Percentiles rank a stretch among this genome's conserved stretches.
Conservation (phyloP, 2,797 vertebrate species). For the Numenius phaeopus region DNA sequence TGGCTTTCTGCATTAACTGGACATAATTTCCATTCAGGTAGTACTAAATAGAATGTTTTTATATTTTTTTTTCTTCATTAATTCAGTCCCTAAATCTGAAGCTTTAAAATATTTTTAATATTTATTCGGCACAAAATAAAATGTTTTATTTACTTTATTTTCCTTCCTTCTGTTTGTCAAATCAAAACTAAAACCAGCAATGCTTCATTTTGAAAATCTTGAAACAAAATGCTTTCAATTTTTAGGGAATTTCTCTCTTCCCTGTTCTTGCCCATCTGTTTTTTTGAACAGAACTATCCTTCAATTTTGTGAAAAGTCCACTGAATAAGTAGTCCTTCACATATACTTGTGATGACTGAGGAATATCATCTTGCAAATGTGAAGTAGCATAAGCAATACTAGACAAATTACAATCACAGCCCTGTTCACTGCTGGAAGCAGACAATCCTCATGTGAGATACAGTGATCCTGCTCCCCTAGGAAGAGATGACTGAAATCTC, state of each 20-base stretch:
- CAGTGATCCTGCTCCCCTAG: neutral
- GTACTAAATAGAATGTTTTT: neutral
- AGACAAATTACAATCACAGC: neutral
- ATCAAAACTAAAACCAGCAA: neutral
- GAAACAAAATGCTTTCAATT: neutral
- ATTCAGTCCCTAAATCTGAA: neutral
- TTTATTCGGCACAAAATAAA: neutral
- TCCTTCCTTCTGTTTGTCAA: neutral
- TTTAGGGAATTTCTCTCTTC: neutral
- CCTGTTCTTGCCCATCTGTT: rapidly evolving
- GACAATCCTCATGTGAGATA: neutral
- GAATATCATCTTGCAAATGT: neutral
- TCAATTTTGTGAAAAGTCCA: neutral
- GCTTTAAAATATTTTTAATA: neutral
- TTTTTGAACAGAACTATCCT: neutral
- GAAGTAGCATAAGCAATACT: neutral
- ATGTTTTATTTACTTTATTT: neutral
- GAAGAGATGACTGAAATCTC: neutral
- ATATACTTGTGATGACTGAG: neutral
- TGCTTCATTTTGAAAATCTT: neutral
- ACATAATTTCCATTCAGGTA: neutral
- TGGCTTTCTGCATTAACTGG: neutral
- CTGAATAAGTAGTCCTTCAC: neutral
- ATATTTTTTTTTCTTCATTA: neutral
- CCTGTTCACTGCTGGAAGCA: neutral